Evolutionary conservation across 2,113 vertebrate species (phyloP), one percentile per base, ranked within the genome.

Genomic region (Ictalurus furcatus): DNA sequence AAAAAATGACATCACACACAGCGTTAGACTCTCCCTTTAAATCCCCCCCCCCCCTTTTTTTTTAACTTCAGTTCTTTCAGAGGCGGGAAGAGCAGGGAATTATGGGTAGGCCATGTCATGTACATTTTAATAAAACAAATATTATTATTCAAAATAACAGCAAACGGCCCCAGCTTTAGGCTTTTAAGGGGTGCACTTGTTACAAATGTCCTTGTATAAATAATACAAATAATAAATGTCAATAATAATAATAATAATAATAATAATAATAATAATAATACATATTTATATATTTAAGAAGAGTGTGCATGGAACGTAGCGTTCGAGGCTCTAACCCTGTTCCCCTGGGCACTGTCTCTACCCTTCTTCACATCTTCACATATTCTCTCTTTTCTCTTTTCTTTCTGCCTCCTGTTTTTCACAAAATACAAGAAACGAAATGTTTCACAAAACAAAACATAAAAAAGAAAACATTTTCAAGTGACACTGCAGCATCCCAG

Each of bases 191-290:
- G 58, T 67, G 86, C 91, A 89, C 81, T 73, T 89, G 87, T 88
- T 90, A 94, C 92, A 96, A 94, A 94, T 94, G 90, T 94, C 91
- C 89, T 93, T 89, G 89, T 94, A 95, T 94, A 95, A 95, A 95
- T 95, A 90, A 95, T 95, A 95, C 90, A 95, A 95, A 95, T 88
- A 88, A 94, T 93, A 92, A 89, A 92, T 92, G 91, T 93, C 86
- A 91, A 92, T 81, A 81, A 81, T 81, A 56, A 81, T 73, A 73
- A 74, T 76, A 78, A 78, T 73, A 73, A 74, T 74, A 74, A 76
- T 78, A 80, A 54, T 59, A 82, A 58, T 82, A 82, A 58, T 82
- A 63, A 83, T 83, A 84, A 84, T 93, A 91, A 91, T 93, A 93
- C 92, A 93, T 90, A 93, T 93, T 92, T 93, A 92, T 90, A 93